Conservation (phyloP, 2,888 invertebrate species). For the Callinectes sapidus region DNA sequence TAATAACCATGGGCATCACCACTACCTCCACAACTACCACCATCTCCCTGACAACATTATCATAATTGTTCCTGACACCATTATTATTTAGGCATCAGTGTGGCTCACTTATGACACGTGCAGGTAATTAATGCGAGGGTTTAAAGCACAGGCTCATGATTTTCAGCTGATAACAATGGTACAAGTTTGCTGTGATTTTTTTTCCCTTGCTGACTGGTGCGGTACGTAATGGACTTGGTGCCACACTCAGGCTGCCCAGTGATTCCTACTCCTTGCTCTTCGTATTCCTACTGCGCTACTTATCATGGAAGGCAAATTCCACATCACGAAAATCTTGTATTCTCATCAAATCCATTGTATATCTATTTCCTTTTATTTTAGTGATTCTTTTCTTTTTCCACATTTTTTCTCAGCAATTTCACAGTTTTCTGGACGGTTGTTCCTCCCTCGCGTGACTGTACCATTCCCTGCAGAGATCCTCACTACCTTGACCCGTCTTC, state of each 20-base stretch:
- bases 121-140: neutral
- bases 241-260: neutral
- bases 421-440: too few species aligned
- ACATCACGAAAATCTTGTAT: neutral
- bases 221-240: neutral
- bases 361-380: too few species aligned
- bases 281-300: neutral
- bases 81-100: neutral
- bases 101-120: neutral
- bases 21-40: neutral
- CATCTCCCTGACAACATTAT: neutral
- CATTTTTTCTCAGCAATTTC: too few species aligned
- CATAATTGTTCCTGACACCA: neutral
- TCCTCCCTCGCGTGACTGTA: neutral
- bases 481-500: neutral
- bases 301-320: neutral
- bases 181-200: neutral
- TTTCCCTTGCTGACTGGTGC: too few species aligned
- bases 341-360: neutral
- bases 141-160: neutral
- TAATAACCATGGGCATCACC: neutral
- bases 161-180: neutral
- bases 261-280: neutral
- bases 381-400: too few species aligned
- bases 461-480: neutral